These are phyloP conservation scores for Lithosia quadra DNA, from an alignment of 2,888 invertebrate genomes.

Conservation along the genomic window DNA sequence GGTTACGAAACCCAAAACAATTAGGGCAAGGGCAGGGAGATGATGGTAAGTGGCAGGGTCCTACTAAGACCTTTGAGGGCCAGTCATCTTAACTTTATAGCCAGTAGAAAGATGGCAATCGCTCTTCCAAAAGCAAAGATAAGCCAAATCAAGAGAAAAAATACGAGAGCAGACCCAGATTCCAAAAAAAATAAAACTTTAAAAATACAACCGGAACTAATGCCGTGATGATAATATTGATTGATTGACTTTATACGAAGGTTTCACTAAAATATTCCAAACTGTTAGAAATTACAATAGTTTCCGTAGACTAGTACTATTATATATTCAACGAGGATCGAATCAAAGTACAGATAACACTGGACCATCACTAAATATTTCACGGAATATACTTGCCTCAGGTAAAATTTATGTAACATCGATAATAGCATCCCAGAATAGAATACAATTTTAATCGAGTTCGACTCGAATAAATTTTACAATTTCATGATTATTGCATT, in stretches of 20 bases:
- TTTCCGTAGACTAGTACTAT: background rate
- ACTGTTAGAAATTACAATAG: background rate
- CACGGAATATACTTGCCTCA: conserved; percentile 21
- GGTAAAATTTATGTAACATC: conserved; percentile 39
- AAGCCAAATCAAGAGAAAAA: too few species aligned
- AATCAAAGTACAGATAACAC: conserved; percentile 14
- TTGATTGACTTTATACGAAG: background rate
- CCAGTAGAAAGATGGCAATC: too few species aligned
- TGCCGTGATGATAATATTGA: too few species aligned
- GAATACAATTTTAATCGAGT: conserved; percentile 47
- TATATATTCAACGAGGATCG: background rate
- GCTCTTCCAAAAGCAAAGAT: too few species aligned
- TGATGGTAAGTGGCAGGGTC: too few species aligned
- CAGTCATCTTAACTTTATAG: too few species aligned
- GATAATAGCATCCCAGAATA: conserved; percentile 45
- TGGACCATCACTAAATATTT: conserved; percentile 24
- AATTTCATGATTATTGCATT: conserved; percentile 42
- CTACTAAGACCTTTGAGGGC: too few species aligned
- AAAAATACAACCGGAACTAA: too few species aligned
- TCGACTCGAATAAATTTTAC: conserved; percentile 36
- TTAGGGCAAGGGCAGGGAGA: too few species aligned
- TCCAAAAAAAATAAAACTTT: too few species aligned
- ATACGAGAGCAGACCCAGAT: too few species aligned
- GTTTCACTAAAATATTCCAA: background rate
- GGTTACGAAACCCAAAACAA: too few species aligned